Base-by-base conservation (phyloP, 1,140 invertebrate genomes). In the Sesamia nonagrioides region DNA sequence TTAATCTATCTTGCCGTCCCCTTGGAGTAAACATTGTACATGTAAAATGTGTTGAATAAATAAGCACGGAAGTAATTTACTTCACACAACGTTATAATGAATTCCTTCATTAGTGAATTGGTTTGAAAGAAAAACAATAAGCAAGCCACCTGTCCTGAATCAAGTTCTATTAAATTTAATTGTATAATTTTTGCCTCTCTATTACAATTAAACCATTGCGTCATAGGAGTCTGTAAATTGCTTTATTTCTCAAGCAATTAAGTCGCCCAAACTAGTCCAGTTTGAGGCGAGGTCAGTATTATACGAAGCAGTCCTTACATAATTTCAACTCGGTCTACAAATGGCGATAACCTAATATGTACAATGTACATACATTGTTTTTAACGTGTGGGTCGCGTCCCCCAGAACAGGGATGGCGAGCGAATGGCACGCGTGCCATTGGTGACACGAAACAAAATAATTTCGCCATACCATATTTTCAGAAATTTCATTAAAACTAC, bases 181-280 rank as follows among this genome's bases (percentile, higher is more conserved):
- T 48, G 15, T 35, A 37, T 35, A 17, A 56, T 63, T 63, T 63
- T 63, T 63, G 33, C 60, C 17, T 37, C 60, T 40, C 60, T n/a
- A 40, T 42, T 37, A 63, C 60, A 63, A 63, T 61, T 15, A 63
- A 17, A 27, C 6, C 35, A 15, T 63, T 63, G n/a, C 37, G 35
- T 63, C 6, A 63, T 40, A 37, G 60, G 27, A 63, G 60, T 40
- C 33, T 18, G 56, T 60, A 60, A 60, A 35, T 60, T 35, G 56
- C 21, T 60, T 60, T 60, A 60, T 27, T 60, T 60, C 56, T 40
- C 60, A 63, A 42, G 33, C 60, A 63, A 63, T 63, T 63, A 63
- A 63, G n/a, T n/a, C 15, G 33, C 60, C 60, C 35, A 40, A 63
- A 63, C 35, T 37, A 63, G 37, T 63, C n/a, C n/a, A n/a, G n/a